phyloP scores from a whole-genome alignment of 1,140 invertebrate genomes.

The Bombus waltoni region DNA sequence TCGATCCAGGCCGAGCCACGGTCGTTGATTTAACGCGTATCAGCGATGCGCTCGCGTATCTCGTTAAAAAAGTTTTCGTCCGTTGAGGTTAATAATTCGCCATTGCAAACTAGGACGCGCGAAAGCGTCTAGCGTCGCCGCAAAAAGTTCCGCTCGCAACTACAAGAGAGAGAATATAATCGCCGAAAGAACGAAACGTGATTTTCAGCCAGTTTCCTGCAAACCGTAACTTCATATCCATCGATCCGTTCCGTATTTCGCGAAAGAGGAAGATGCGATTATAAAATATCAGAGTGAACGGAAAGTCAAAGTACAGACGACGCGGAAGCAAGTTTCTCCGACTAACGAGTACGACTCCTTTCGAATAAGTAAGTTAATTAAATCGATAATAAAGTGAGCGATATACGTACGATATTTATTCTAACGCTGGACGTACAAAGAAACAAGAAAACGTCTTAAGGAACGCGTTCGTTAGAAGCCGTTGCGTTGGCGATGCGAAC shows the following conservation, averaged over 20 bases:
- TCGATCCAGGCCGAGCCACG: constrained; percentile 14
- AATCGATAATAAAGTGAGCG: no score
- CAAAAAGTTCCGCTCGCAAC: neutral
- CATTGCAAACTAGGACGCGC: no score
- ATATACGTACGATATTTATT: no score
- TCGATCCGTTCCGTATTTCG: neutral
- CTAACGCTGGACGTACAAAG: no score
- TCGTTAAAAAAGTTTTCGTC: neutral
- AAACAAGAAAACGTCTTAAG: no score
- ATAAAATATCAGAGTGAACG: neutral
- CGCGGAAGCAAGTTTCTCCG: no score
- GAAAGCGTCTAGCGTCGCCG: neutral
- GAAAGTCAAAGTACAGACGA: no score
- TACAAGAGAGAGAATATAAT: neutral
- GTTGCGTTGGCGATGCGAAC: no score
- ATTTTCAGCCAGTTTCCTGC: neutral
- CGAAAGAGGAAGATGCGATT: neutral
- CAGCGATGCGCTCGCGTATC: neutral
- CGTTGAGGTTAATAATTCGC: no score
- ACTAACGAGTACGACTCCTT: no score
- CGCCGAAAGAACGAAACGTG: neutral
- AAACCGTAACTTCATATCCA: neutral
- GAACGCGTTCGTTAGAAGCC: no score
- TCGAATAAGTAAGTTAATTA: no score
- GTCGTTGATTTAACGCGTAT: constrained; percentile 30